Base-by-base conservation (phyloP, 2,888 invertebrate genomes). In the Amphipoea oculea region DNA sequence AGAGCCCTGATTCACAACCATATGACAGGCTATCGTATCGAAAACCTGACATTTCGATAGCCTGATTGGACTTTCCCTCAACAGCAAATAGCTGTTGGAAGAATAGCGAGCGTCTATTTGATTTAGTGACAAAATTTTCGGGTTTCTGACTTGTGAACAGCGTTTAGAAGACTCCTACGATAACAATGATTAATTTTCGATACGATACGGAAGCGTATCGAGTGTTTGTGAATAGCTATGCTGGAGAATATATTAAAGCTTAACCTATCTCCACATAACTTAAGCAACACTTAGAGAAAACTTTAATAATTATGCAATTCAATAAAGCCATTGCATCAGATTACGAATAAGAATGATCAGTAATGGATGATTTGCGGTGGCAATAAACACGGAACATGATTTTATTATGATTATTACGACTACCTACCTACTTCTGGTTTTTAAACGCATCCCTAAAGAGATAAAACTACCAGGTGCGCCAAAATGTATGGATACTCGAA, bases 301-400 rank as follows among this genome's bases (percentile, higher is more conserved):
- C 29, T 54, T 45, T 42, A 67, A 85, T 42, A 67, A 85, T 79
- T 71, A 74, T 66, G 70, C 73, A 80, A 85, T 82, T 79, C 17
- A 40, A 65, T 66, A 14, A 20, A 78, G 63, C 62, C 57, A 68
- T 84, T 86, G 77, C 84, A 76, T 81, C 83, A 83, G 54, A 72
- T 76, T 66, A 75, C 72, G 72, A 80, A 80, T 70, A 80, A 74
- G n/a, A 76, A 72, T 81, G n/a, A 72, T 42, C 23, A 42, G 36
- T 82, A 83, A 81, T 85, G 45, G 67, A 77, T 79, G 76, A 82
- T 70, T 62, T 73, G 74, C 63, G 66, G 70, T 71, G 54, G 68
- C 48, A 67, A 78, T 83, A 40, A 81, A 79, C 63, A 40, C 17
- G 74, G 60, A 79, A 76, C 71, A 78, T 75, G n/a, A 71, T 74